These are phyloP conservation scores for Ibycter americanus DNA, from an alignment of 2,797 vertebrate genomes.

Conservation along the genomic window DNA sequence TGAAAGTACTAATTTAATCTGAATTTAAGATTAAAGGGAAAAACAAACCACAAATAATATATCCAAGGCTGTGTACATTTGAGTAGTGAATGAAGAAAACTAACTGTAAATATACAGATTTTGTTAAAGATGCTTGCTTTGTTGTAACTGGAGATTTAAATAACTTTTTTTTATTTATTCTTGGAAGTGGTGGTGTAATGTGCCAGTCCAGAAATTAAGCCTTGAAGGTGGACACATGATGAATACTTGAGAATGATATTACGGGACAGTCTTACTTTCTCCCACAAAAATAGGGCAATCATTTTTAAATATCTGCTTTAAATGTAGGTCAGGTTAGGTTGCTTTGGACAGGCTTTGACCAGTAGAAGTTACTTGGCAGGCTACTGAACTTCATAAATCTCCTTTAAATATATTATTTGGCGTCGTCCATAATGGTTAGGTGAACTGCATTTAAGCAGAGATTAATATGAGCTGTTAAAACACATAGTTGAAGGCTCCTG, in stretches of 20 bases:
- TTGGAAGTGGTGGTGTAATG: not conserved
- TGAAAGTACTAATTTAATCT: constrained; percentile 4
- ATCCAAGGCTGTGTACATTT: not conserved
- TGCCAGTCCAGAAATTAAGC: not conserved
- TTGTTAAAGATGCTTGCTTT: not conserved
- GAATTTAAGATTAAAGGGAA: constrained; percentile 30
- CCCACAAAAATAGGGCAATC: not conserved
- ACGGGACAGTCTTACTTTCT: not conserved
- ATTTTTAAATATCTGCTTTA: not conserved
- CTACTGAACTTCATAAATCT: not conserved
- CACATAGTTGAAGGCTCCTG: not conserved
- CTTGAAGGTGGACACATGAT: not conserved
- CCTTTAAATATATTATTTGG: not conserved
- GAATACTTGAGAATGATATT: not conserved
- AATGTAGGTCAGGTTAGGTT: not conserved
- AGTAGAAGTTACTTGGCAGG: not conserved
- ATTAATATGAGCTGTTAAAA: not conserved
- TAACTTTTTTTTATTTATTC: not conserved
- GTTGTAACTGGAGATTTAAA: not conserved
- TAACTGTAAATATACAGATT: not conserved
- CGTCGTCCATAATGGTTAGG: not conserved
- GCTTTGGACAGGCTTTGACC: not conserved
- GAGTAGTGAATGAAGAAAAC: not conserved
- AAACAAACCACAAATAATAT: not conserved
- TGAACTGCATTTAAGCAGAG: not conserved